A percentile compares a stretch with the other conserved stretches of the same genome.
phyloP scores from a whole-genome alignment of 2,888 invertebrate species.

The Philereme vetulata region DNA sequence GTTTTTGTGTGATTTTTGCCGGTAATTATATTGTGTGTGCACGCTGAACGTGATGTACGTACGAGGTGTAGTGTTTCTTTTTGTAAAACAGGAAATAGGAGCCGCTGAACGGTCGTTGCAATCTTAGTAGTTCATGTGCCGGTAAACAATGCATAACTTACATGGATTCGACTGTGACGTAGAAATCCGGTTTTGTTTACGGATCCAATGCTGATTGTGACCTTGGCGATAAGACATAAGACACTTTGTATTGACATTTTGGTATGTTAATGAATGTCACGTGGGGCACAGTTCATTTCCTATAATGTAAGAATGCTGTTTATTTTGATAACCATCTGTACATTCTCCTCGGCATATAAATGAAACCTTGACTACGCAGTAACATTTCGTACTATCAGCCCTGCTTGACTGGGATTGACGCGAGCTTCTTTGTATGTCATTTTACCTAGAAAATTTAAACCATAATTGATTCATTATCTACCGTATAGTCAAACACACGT shows the following conservation, averaged over 20 bases:
- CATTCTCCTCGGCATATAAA: conserved; percentile 13
- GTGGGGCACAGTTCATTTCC: conserved; percentile 4
- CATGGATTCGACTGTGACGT: conserved; percentile 67
- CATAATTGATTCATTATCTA: conserved; percentile 18
- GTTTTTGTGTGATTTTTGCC: conserved; percentile 57
- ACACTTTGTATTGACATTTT: conserved; percentile 41
- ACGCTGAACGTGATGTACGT: conserved; percentile 51
- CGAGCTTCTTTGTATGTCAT: neutral
- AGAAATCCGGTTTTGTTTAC: conserved; percentile 74
- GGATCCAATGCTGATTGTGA: conserved; percentile 61
- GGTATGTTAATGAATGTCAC: conserved; percentile 36
- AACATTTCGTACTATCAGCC: no score
- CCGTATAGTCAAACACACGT: conserved; percentile 6
- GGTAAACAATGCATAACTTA: conserved; percentile 55
- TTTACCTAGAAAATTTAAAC: conserved; percentile 20
- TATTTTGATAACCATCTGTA: no score
- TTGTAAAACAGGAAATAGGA: conserved; percentile 61
- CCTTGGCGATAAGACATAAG: conserved; percentile 69
- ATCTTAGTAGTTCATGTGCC: conserved; percentile 51
- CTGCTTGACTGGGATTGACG: conserved; percentile 20
- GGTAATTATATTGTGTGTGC: conserved; percentile 62
- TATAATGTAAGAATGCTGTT: neutral
- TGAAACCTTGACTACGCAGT: neutral
- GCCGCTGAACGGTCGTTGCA: conserved; percentile 42
- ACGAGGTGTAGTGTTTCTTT: conserved; percentile 47